Percentiles rank a stretch among this genome's conserved stretches.
Evolutionary conservation across 2,797 vertebrate species (phyloP).

Genomic region (Acanthurus leucopareius): DNA sequence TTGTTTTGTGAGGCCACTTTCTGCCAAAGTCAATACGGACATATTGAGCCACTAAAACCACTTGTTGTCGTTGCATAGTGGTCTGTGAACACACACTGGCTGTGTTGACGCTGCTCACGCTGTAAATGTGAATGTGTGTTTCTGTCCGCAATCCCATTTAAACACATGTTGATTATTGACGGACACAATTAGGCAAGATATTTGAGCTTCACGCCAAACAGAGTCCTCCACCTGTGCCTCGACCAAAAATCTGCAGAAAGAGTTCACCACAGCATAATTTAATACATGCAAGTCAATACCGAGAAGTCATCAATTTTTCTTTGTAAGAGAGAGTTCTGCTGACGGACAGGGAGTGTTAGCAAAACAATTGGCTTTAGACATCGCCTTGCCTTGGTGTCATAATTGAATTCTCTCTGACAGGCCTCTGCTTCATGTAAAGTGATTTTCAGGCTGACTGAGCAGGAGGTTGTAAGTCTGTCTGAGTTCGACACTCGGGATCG

Average conservation of each 20-base stretch:
- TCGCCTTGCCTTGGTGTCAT: constrained; percentile 38
- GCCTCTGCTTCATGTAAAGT: constrained; percentile 34
- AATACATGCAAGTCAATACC: constrained; percentile 20
- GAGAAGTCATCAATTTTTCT: constrained; percentile 8
- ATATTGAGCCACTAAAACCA: constrained; percentile 20
- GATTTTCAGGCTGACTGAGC: constrained; percentile 66
- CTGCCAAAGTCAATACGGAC: constrained; percentile 43
- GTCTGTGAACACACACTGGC: constrained; percentile 9
- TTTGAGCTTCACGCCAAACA: not conserved
- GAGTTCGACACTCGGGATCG: constrained; percentile 43
- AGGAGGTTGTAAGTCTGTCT: constrained; percentile 62
- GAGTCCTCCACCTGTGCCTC: not conserved
- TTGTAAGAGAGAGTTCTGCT: constrained; percentile 15
- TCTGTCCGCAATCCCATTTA: not conserved
- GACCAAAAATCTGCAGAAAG: not conserved
- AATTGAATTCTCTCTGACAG: constrained; percentile 48
- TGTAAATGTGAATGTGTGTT: constrained; percentile 8
- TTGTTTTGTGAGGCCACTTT: constrained; percentile 27
- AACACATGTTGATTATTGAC: not conserved
- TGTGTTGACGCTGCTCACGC: not conserved
- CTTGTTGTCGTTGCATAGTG: constrained; percentile 2
- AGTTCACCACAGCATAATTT: not conserved
- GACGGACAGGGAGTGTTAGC: constrained; percentile 25
- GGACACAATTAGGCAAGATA: not conserved
- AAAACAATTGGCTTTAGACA: constrained; percentile 43